Evolutionary conservation across 2,797 vertebrate species (phyloP).

Genomic region (Chaunax sp.): DNA sequence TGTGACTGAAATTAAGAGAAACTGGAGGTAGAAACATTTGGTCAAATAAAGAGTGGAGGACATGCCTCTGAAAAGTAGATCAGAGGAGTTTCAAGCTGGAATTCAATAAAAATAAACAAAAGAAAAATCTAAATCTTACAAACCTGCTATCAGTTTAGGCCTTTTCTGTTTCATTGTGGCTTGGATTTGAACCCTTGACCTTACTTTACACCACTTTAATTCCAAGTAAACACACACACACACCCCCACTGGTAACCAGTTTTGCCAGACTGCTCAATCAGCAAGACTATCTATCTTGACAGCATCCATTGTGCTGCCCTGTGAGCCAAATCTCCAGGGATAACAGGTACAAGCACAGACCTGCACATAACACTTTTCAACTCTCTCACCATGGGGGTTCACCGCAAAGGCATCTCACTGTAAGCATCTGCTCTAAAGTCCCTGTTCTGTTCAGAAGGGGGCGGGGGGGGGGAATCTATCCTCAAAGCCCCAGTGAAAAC

Average conservation of each 20-base stretch:
- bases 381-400: conserved; percentile 53
- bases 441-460: conserved; percentile 36
- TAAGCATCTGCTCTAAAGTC: conserved; percentile 49
- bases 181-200: conserved; percentile 61
- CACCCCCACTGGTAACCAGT: conserved; percentile 44
- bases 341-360: conserved; percentile 67
- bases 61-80: neutral
- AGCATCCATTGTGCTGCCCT: conserved; percentile 41
- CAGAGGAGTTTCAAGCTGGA: conserved; percentile 3
- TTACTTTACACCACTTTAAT: conserved; percentile 49
- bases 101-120: conserved; percentile 5
- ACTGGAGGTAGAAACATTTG: neutral
- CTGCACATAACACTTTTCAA: conserved; percentile 64
- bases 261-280: conserved; percentile 61
- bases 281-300: conserved; percentile 61
- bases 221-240: conserved; percentile 25
- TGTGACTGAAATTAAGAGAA: neutral
- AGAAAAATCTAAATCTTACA: conserved; percentile 16
- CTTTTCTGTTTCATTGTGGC: conserved; percentile 54
- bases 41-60: neutral
- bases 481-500: conserved; percentile 57
- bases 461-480: conserved; percentile 24
- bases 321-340: conserved; percentile 63
- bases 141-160: conserved; percentile 23
- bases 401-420: conserved; percentile 36